Evolutionary conservation across 2,113 vertebrate genomes (phyloP).

Genomic region (Lota lota): DNA sequence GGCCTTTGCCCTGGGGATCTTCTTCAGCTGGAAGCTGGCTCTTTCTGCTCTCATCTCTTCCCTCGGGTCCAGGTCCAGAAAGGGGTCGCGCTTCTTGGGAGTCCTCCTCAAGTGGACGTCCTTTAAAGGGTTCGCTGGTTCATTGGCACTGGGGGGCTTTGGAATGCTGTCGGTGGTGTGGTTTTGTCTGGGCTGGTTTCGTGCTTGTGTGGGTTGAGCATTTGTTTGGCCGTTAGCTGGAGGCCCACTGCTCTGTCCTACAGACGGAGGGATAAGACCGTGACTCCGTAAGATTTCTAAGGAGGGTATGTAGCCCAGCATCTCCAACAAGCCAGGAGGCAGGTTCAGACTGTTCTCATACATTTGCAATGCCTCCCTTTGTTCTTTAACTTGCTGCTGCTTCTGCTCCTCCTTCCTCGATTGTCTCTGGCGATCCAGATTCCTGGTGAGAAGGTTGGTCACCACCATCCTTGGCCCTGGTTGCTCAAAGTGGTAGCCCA

Average conservation of each 20-base stretch:
- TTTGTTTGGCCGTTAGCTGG: conserved; percentile 1
- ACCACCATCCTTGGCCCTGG: conserved; percentile 96
- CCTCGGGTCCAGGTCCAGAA: conserved; percentile 62
- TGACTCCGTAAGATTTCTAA: conserved; percentile 56
- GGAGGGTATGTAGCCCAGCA: conserved; percentile 72
- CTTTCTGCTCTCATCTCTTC: conserved; percentile 74
- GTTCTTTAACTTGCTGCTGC: conserved; percentile 84
- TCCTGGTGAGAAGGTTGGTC: conserved; percentile 91
- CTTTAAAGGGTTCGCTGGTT: conserved; percentile 48
- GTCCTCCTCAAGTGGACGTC: conserved; percentile 74
- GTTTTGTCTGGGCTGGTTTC: conserved; percentile 40
- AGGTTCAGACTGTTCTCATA: conserved; percentile 84
- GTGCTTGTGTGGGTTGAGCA: conserved; percentile 25
- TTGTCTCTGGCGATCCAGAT: conserved; percentile 90
- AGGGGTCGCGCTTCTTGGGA: conserved; percentile 67
- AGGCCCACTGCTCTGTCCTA: conserved; percentile 3
- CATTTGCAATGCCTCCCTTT: conserved; percentile 81
- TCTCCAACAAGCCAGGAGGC: conserved; percentile 84
- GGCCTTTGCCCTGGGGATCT: conserved; percentile 51
- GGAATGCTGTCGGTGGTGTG: conserved; percentile 24
- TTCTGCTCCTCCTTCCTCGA: conserved; percentile 86
- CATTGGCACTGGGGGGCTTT: conserved; percentile 20
- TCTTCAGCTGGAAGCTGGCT: conserved; percentile 65
- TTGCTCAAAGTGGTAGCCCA: conserved; percentile 96
- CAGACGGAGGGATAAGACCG: conserved; percentile 49